These are phyloP conservation scores for Hemiprocne comata DNA, from an alignment of 2,113 vertebrate genomes.

Conservation along the genomic window DNA sequence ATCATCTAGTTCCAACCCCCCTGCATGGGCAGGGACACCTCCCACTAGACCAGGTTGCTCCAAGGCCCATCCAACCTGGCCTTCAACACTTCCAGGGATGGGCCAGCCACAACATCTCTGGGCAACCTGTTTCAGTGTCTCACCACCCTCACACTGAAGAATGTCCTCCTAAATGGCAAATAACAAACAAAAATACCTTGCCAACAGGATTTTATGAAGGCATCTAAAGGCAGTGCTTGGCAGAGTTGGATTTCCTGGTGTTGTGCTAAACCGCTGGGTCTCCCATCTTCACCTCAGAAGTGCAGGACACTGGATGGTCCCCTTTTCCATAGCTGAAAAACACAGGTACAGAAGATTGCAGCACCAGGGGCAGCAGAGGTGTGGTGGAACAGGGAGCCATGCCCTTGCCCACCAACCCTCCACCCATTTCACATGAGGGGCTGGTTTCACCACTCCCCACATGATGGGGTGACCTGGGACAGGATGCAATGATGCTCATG, in stretches of 20 bases:
- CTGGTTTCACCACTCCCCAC: accelerated
- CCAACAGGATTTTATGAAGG: background rate
- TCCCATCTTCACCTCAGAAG: background rate
- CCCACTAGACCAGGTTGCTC: too few relatives aligned
- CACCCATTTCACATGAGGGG: accelerated
- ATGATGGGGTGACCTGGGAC: background rate
- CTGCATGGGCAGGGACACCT: too few relatives aligned
- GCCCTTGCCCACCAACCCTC: background rate
- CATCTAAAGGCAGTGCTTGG: background rate
- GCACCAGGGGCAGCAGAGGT: background rate
- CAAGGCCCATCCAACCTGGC: too few relatives aligned
- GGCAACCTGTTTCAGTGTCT: too few relatives aligned
- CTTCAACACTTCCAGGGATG: too few relatives aligned
- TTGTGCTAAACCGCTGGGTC: accelerated
- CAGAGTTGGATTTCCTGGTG: background rate
- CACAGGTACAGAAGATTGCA: accelerated
- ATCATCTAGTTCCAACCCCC: too few relatives aligned
- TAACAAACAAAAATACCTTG: background rate
- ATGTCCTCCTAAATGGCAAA: background rate
- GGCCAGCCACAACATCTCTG: too few relatives aligned
- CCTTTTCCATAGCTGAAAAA: background rate
- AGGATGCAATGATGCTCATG: background rate
- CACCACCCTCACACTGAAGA: too few relatives aligned
- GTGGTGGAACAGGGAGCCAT: accelerated
- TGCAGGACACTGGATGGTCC: too few relatives aligned